Evolutionary conservation across 2,888 invertebrate species (phyloP).

Genomic region (Helicoverpa assulta): DNA sequence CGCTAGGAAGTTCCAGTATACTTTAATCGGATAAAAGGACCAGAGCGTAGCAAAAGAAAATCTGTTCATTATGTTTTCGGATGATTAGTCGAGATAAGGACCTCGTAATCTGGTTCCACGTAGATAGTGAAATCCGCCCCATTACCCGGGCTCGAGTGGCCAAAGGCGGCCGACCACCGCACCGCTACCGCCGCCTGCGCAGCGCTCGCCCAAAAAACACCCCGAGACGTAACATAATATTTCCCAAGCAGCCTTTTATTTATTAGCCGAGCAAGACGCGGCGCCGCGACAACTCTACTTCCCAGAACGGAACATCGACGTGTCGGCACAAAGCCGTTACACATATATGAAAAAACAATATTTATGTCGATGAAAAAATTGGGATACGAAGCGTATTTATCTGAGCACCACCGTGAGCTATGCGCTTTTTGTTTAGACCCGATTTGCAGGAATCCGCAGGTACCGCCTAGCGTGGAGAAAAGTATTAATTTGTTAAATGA

Average conservation of each 20-base stretch:
- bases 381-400: slow-evolving; percentile 85
- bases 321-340: slow-evolving; percentile 87
- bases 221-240: slow-evolving; percentile 89
- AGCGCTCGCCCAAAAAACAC: slow-evolving; percentile 83
- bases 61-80: slow-evolving; percentile 52
- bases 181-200: slow-evolving; percentile 74
- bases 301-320: slow-evolving; percentile 84
- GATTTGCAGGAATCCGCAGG: slow-evolving; percentile 87
- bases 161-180: slow-evolving; percentile 78
- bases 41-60: slow-evolving; percentile 29
- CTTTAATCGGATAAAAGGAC: slow-evolving; percentile 3
- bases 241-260: slow-evolving; percentile 89
- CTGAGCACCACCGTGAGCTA: slow-evolving; percentile 84
- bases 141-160: slow-evolving; percentile 80
- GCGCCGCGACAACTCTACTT: slow-evolving; percentile 88
- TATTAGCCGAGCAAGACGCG: slow-evolving; percentile 83
- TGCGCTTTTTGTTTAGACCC: slow-evolving; percentile 84
- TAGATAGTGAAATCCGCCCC: slow-evolving; percentile 74
- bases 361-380: slow-evolving; percentile 89
- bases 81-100: slow-evolving; percentile 53
- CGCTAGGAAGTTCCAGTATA: no score
- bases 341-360: slow-evolving; percentile 87
- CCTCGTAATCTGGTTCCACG: slow-evolving; percentile 69
- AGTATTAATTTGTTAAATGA: slow-evolving; percentile 83
- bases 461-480: slow-evolving; percentile 78